These are phyloP conservation scores for Holothuria glaberrima DNA, from an alignment of 35 echinoderm and acorn worm species.

Conservation along the genomic window DNA sequence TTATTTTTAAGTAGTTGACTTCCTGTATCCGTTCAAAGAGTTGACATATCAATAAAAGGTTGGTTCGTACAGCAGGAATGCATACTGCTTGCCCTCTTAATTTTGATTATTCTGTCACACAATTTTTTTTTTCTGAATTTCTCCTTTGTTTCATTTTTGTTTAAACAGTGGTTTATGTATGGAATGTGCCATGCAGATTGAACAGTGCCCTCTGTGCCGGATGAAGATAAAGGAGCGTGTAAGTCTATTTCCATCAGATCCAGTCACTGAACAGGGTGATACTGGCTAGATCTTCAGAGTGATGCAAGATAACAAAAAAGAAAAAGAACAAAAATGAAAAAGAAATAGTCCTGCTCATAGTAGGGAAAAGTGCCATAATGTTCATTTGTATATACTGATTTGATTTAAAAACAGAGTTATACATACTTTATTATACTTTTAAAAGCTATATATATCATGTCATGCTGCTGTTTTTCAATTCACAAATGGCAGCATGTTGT, in stretches of 20 bases:
- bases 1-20: too few relatives aligned
- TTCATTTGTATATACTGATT: too few relatives aligned
- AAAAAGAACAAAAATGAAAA: not conserved
- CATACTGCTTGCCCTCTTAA: not conserved
- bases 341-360: not conserved
- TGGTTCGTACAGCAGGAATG: too few relatives aligned
- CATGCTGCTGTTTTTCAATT: too few relatives aligned
- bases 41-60: too few relatives aligned
- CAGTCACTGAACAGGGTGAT: not conserved
- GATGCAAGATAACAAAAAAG: not conserved
- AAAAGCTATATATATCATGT: too few relatives aligned
- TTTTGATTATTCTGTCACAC: not conserved
- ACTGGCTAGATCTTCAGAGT: not conserved
- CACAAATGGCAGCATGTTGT: too few relatives aligned
- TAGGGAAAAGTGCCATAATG: constrained; percentile 24
- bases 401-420: too few relatives aligned
- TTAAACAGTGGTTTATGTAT: constrained; percentile 80
- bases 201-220: constrained; percentile 88
- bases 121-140: not conserved
- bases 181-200: constrained; percentile 87
- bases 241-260: not conserved
- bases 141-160: not conserved
- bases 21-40: too few relatives aligned
- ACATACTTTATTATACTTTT: too few relatives aligned
- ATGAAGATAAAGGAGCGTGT: constrained; percentile 44